Conservation (phyloP, 1,140 invertebrate species). For the Caenorhabditis remanei region DNA sequence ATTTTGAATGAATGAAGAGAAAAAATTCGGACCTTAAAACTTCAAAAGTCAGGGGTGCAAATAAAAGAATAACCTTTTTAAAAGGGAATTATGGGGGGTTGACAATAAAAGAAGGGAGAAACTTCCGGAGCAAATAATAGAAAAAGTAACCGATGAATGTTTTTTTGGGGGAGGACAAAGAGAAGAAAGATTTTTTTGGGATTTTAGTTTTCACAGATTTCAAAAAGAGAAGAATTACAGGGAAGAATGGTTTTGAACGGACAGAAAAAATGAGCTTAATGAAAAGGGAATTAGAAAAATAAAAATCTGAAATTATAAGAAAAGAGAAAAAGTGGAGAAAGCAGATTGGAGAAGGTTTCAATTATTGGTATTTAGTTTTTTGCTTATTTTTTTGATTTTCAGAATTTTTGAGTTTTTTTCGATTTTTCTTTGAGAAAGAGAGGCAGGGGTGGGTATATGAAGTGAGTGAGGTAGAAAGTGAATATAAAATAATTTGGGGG, state of each 20-base stretch:
- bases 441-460: neutral
- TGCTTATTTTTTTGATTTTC: neutral
- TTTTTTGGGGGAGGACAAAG: neutral
- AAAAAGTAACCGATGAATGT: slow-evolving; percentile 14
- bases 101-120: neutral
- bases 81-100: neutral
- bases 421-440: neutral
- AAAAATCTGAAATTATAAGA: neutral
- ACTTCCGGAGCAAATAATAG: no score
- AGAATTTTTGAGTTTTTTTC: slow-evolving; percentile 9
- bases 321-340: neutral
- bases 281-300: neutral
- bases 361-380: neutral
- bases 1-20: neutral
- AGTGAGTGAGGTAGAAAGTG: neutral
- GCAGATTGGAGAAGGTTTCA: slow-evolving; percentile 2
- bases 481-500: neutral
- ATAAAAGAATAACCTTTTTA: slow-evolving; percentile 2
- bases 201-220: slow-evolving; percentile 30
- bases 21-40: neutral
- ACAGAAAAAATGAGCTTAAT: neutral
- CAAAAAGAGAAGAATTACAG: neutral
- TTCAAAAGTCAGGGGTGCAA: neutral
- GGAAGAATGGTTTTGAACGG: neutral
- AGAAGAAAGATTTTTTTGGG: slow-evolving; percentile 6